These are phyloP conservation scores for Cerastis rubricosa DNA, from an alignment of 2,888 invertebrate genomes.

Conservation along the genomic window DNA sequence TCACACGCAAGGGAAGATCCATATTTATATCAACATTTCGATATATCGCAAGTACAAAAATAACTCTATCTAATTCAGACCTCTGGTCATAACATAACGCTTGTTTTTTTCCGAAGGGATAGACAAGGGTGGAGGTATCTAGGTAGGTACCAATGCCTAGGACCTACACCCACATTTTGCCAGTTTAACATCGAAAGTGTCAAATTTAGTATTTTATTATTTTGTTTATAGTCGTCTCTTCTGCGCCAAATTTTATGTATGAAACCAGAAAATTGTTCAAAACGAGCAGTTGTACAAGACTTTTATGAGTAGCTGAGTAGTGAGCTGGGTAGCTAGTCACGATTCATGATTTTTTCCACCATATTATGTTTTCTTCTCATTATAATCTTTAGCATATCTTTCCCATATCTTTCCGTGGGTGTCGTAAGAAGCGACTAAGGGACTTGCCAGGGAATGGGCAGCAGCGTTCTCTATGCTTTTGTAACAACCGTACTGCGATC, in stretches of 20 bases:
- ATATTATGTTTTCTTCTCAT: neutral
- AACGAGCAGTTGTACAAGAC: too few species aligned
- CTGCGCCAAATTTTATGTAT: neutral
- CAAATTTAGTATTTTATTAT: neutral
- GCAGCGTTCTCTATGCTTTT: too few species aligned
- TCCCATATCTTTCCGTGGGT: too few species aligned
- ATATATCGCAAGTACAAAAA: too few species aligned
- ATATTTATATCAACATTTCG: too few species aligned
- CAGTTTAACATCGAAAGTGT: neutral
- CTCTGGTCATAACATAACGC: neutral
- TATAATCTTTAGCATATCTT: too few species aligned
- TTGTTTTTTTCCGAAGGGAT: neutral
- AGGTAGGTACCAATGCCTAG: neutral
- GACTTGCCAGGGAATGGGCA: too few species aligned
- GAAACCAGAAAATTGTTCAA: neutral
- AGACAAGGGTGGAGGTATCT: neutral
- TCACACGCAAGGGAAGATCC: too few species aligned
- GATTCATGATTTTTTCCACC: neutral
- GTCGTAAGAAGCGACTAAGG: too few species aligned
- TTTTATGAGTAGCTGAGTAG: neutral
- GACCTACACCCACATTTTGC: neutral
- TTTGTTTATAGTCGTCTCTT: too few species aligned
- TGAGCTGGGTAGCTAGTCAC: neutral
- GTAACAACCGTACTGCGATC: too few species aligned
- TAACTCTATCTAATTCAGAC: too few species aligned